These are phyloP conservation scores for Cladorhizidae sp. DNA, from an alignment of 37 sponge, comb jelly and placozoan genomes.

Conservation along the genomic window DNA sequence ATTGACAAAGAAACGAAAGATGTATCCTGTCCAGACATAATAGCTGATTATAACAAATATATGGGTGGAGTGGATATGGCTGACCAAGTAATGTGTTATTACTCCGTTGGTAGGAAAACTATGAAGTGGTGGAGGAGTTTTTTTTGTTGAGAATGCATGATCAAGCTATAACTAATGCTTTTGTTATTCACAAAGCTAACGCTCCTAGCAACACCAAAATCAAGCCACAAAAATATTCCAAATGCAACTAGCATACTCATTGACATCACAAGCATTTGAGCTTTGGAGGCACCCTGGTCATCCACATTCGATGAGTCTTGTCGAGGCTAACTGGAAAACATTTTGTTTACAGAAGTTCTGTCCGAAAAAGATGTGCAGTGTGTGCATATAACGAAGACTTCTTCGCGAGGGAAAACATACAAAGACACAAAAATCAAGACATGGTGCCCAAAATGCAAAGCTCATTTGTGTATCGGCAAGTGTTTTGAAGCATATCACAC, in stretches of 20 bases:
- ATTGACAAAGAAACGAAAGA: background rate
- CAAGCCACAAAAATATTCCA: background rate
- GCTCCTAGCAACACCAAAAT: background rate
- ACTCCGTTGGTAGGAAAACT: conserved; percentile 21
- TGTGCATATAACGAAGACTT: conserved; percentile 49
- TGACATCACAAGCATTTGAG: background rate
- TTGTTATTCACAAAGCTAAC: conserved; percentile 17
- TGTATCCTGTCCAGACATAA: conserved; percentile 27
- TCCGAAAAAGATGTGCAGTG: conserved; percentile 16
- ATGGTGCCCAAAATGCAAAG: background rate
- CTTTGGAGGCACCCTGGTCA: conserved; percentile 1
- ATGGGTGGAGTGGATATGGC: conserved; percentile 51
- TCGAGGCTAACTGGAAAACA: conserved; percentile 28
- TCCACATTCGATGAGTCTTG: background rate
- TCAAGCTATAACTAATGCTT: conserved; percentile 25
- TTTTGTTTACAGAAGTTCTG: too few relatives aligned
- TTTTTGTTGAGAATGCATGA: conserved; percentile 9
- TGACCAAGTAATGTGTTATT: conserved; percentile 43
- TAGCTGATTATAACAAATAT: conserved; percentile 9
- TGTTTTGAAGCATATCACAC: too few relatives aligned
- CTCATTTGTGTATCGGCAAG: conserved; percentile 5
- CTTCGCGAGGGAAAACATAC: too few relatives aligned
- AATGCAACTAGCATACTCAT: background rate
- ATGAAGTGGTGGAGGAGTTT: conserved; percentile 43
- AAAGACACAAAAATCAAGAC: too few relatives aligned